Percentiles rank a stretch among this genome's conserved stretches.
Conservation (phyloP, 92 coral and sea anemone genomes). For the Zoanthus sociatus region DNA sequence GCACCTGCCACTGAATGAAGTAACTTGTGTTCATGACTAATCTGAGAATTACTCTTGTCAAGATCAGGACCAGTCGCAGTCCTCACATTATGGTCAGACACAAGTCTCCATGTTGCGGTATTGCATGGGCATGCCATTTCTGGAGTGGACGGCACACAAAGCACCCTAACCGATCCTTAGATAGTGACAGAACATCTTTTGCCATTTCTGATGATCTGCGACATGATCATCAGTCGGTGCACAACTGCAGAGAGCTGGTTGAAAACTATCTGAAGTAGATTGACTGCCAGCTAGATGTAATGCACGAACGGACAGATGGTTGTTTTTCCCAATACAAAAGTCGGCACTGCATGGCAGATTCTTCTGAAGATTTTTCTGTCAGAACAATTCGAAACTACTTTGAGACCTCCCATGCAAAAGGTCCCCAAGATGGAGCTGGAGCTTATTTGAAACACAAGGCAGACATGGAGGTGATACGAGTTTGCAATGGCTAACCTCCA, state of each 20-base stretch:
- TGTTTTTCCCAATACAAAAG: conserved; percentile 69
- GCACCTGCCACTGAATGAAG: no score
- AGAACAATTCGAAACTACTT: background rate
- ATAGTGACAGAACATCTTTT: conserved; percentile 49
- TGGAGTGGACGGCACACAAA: no score
- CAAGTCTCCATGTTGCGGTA: background rate
- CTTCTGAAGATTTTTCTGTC: conserved; percentile 52
- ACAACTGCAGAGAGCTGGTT: background rate
- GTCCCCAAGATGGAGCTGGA: no score
- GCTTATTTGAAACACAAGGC: conserved; percentile 21
- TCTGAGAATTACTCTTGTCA: no score
- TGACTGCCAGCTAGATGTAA: conserved; percentile 28
- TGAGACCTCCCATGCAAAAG: no score
- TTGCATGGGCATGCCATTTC: background rate
- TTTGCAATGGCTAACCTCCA: no score
- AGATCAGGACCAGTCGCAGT: no score
- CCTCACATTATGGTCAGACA: background rate
- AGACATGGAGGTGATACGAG: conserved; percentile 66
- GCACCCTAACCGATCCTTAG: background rate
- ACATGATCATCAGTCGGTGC: no score
- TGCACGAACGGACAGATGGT: conserved; percentile 69
- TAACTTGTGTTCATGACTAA: no score
- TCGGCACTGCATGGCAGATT: background rate
- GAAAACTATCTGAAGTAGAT: conserved; percentile 50
- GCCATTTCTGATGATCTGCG: background rate